Conservation (phyloP, 2,113 vertebrate genomes). For the Myiagra hebetior region DNA sequence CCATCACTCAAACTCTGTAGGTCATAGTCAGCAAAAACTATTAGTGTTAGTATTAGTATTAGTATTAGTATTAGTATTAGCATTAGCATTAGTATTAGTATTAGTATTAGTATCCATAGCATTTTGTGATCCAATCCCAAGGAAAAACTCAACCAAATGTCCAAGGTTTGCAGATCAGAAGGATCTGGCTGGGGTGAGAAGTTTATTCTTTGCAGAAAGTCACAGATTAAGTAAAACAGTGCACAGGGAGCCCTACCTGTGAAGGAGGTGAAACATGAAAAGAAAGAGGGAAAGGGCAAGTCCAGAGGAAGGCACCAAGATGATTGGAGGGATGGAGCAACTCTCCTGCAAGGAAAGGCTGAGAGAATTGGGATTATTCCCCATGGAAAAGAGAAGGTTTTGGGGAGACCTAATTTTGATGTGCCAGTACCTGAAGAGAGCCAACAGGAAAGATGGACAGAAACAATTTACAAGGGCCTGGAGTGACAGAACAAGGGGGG, state of each 20-base stretch:
- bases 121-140: neutral
- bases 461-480: neutral
- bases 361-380: neutral
- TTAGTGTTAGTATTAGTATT: no score
- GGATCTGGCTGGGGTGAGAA: neutral
- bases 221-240: neutral
- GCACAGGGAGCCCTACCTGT: neutral
- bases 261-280: rapidly evolving
- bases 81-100: no score
- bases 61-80: rapidly evolving
- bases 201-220: neutral
- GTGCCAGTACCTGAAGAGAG: neutral
- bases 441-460: neutral
- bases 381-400: neutral
- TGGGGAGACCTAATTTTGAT: neutral
- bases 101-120: rapidly evolving
- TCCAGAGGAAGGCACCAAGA: neutral
- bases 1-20: neutral
- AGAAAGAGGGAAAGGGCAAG: neutral
- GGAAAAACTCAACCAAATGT: neutral
- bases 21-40: neutral
- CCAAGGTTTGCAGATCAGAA: neutral
- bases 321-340: neutral
- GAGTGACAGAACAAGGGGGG: neutral
- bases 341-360: neutral